Conservation (phyloP, 2,113 vertebrate genomes). For the Megaceryle torquata region DNA sequence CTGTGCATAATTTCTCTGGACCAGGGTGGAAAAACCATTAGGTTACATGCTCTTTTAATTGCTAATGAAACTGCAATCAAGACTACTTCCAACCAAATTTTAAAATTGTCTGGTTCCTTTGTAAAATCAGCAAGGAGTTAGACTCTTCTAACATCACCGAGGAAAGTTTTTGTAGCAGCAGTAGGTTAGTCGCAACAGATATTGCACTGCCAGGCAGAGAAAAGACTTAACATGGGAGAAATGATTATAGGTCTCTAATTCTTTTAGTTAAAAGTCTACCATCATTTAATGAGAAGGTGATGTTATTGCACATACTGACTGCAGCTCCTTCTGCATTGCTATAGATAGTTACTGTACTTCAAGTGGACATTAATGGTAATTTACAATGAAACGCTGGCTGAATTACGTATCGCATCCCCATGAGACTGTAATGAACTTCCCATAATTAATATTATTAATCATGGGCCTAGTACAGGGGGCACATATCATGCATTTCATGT, state of each 20-base stretch:
- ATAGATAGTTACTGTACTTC: conserved; percentile 54
- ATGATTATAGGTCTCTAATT: conserved; percentile 27
- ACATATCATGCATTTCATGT: conserved; percentile 56
- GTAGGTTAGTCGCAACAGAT: neutral
- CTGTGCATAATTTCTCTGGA: conserved; percentile 55
- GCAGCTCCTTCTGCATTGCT: conserved; percentile 10
- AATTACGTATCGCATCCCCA: conserved; percentile 42
- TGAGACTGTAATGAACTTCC: conserved; percentile 55
- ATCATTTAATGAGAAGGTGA: conserved; percentile 17
- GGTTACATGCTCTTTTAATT: conserved; percentile 55
- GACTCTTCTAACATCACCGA: neutral
- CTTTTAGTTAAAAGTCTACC: conserved; percentile 32
- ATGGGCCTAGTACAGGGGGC: conserved; percentile 23
- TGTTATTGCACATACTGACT: neutral
- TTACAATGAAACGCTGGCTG: conserved; percentile 36
- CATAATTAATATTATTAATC: conserved; percentile 69
- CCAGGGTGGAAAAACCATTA: neutral
- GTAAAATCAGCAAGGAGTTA: neutral
- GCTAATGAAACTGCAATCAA: conserved; percentile 57
- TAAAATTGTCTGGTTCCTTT: conserved; percentile 9
- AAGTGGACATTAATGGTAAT: conserved; percentile 65
- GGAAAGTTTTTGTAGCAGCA: neutral
- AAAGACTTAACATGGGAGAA: neutral
- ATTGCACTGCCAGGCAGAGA: neutral
- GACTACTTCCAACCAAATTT: conserved; percentile 2